Evolutionary conservation across 2,888 invertebrate genomes (phyloP), one percentile per base, ranked within the genome.

Genomic region (Leucoptera coffeella): DNA sequence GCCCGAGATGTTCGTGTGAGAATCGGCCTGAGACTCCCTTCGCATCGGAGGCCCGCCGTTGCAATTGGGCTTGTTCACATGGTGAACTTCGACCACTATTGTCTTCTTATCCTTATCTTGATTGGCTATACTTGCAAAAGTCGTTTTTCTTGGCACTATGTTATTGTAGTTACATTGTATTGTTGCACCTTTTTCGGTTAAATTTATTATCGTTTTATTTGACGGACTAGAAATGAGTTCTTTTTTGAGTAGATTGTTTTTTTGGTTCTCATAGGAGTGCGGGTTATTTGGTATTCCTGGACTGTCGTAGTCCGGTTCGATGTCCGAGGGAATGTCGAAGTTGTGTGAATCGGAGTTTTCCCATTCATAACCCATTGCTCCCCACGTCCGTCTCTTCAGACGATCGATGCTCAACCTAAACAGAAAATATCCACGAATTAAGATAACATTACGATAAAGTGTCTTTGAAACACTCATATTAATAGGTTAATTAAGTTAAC

Each of bases 21-120:
- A 6, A 5, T 7, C 10, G 8, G 22, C 22, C 4, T 4, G 12
- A 6, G 4, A 5, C 12, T 5, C 37, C 25, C 47, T 51, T 32
- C 44, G 14, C n/a, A 11, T 49, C 30, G 43, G 35, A 5, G 62
- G 57, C 4, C 43, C 36, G 33, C 59, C 60, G n/a, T 47, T 49
- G 37, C 61, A 61, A 1, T 49, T 35, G 8, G 51, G 38, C 4
- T 47, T 44, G 31, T 50, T 59, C 22, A 52, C 53, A 30, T 71
- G 65, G 32, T 85, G 85, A n/a, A 85, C 84, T 51, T 86, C 85
- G 6, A 85, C 85, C 13, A 82, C 78, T 30, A 85, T 79, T 12
- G 80, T 81, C 51, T 84, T 83, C 32, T 69, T 67, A 14, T 72
- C 65, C 32, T 43, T 57, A 29, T 57, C 57, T 35, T 54, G 50